These are phyloP conservation scores for Propithecus perrieri DNA, from an alignment of 2,797 vertebrate species.

Conservation along the genomic window DNA sequence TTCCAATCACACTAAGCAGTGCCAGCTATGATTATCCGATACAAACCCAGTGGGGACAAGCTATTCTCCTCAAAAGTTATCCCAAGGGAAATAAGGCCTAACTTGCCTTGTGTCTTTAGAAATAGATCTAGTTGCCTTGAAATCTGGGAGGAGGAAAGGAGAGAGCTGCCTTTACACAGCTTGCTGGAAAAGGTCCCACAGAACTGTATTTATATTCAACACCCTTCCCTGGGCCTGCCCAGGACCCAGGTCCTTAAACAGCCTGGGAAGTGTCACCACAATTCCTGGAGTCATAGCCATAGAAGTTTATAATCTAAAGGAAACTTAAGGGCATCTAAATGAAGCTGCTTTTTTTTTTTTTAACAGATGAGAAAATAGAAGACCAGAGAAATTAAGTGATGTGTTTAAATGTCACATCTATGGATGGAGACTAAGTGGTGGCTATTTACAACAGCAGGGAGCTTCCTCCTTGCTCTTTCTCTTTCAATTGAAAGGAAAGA, in stretches of 20 bases:
- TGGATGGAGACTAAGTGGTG: background rate
- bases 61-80: background rate
- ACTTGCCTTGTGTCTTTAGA: background rate
- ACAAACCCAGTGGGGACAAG: background rate
- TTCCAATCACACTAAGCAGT: background rate
- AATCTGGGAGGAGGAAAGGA: background rate
- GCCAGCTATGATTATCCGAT: background rate
- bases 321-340: background rate
- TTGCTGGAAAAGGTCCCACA: background rate
- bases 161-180: background rate
- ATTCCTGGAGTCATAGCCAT: background rate
- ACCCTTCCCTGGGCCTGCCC: background rate
- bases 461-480: background rate
- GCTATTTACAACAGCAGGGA: background rate
- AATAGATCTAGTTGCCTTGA: background rate
- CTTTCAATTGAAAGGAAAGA: too few species aligned
- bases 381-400: background rate
- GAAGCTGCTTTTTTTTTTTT: background rate
- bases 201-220: background rate
- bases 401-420: background rate
- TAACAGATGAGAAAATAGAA: conserved; percentile 1
- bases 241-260: background rate
- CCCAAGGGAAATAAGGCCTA: background rate
- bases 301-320: background rate
- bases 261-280: background rate